Evolutionary conservation across 2,113 vertebrate species (phyloP).

Genomic region (Halichoerus grypus): DNA sequence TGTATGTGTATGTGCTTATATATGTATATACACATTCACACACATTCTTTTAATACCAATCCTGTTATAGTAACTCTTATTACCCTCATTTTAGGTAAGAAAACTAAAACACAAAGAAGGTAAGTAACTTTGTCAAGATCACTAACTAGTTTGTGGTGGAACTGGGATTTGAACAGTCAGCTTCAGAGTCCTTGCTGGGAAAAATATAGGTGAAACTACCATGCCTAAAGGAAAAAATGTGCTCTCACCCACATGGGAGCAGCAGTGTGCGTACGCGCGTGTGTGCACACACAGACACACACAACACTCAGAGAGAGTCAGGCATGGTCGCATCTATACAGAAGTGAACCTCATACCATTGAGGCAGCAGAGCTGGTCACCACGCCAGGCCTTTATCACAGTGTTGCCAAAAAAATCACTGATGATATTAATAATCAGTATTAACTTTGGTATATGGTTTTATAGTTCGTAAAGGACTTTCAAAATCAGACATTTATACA

Average conservation of each 20-base stretch:
- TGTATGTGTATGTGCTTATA: not conserved
- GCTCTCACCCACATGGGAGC: not conserved
- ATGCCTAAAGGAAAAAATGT: not conserved
- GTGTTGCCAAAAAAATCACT: not conserved
- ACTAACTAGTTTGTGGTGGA: not conserved
- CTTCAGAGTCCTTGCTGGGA: not conserved
- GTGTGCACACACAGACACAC: not conserved
- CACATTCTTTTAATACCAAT: not conserved
- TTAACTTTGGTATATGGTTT: not conserved
- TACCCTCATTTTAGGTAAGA: constrained; percentile 36
- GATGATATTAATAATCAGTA: not conserved
- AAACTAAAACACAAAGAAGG: not conserved
- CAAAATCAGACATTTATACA: not conserved
- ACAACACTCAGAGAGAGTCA: not conserved
- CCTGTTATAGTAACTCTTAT: not conserved
- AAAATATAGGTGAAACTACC: not conserved
- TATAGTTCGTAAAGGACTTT: not conserved
- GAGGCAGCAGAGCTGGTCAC: not conserved
- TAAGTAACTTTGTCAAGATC: constrained; percentile 15
- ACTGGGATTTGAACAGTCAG: not conserved
- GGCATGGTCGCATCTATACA: not conserved
- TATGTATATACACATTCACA: not conserved
- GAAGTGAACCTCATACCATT: not conserved
- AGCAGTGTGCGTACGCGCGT: accelerated
- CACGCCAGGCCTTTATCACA: not conserved